Conservation (phyloP, 2,113 vertebrate genomes). For the Mystacornis crossleyi region DNA sequence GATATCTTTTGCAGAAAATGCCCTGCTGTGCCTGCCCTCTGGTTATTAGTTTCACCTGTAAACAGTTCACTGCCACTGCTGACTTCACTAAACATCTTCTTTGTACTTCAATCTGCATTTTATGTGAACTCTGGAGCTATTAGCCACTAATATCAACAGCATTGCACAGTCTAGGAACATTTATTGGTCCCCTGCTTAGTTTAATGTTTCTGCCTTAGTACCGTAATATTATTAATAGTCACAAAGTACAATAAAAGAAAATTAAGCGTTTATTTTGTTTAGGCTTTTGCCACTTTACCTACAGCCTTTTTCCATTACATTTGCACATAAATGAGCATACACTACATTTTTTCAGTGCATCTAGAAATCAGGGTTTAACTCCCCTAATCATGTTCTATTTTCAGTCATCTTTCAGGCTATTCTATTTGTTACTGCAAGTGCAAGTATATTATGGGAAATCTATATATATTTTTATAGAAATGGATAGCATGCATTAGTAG, state of each 20-base stretch:
- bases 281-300: slow-evolving; percentile 77
- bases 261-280: slow-evolving; percentile 80
- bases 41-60: slow-evolving; percentile 74
- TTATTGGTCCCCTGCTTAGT: slow-evolving; percentile 78
- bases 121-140: slow-evolving; percentile 76
- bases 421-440: slow-evolving; percentile 27
- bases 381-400: slow-evolving; percentile 75
- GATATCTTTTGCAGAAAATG: slow-evolving; percentile 28
- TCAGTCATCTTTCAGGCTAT: slow-evolving; percentile 51
- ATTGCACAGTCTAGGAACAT: slow-evolving; percentile 71
- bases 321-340: slow-evolving; percentile 81
- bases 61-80: slow-evolving; percentile 70
- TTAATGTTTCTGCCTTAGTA: slow-evolving; percentile 79
- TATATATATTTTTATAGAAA: not conserved
- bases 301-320: slow-evolving; percentile 80
- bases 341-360: slow-evolving; percentile 72
- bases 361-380: slow-evolving; percentile 69
- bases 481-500: not conserved
- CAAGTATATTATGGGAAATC: slow-evolving; percentile 52
- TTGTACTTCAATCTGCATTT: slow-evolving; percentile 76
- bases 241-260: slow-evolving; percentile 78
- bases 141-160: slow-evolving; percentile 78
- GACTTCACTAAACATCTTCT: slow-evolving; percentile 73
- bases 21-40: slow-evolving; percentile 52
- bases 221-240: slow-evolving; percentile 79